A percentile compares a stretch with the other conserved stretches of the same genome.
Conservation (phyloP, 2,113 vertebrate genomes). For the Cyanistes caeruleus region DNA sequence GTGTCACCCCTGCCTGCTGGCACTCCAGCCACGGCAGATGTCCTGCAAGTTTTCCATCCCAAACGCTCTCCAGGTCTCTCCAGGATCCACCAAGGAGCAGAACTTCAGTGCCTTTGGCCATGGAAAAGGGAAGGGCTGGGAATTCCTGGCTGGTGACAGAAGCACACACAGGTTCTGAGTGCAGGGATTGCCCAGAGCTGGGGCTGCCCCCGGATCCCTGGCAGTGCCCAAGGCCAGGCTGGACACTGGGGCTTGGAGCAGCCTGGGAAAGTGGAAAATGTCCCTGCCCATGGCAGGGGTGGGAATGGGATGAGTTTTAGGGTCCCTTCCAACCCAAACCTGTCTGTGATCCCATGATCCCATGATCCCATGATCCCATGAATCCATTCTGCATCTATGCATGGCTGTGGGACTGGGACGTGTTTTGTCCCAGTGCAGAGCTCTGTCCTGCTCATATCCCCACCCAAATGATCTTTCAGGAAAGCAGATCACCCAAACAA, state of each 20-base stretch:
- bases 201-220: background rate
- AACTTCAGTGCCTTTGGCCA: background rate
- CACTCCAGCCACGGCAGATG: background rate
- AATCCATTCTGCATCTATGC: background rate
- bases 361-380: background rate
- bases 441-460: background rate
- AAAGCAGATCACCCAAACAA: background rate
- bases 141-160: background rate
- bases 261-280: accelerated
- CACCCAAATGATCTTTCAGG: background rate
- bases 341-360: background rate
- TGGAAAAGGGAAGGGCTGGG: accelerated
- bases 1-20: background rate
- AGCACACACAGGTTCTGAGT: background rate
- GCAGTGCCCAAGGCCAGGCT: accelerated
- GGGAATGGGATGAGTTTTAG: background rate
- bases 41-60: background rate
- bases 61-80: background rate
- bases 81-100: background rate
- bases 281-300: background rate
- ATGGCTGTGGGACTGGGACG: accelerated
- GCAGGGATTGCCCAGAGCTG: accelerated
- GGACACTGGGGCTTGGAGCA: background rate
- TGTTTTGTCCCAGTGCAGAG: background rate
- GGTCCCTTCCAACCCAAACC: background rate